Percentiles rank a stretch among this genome's conserved stretches.
Evolutionary conservation across 2,888 invertebrate species (phyloP).

Genomic region (Teinopalpus imperialis): DNA sequence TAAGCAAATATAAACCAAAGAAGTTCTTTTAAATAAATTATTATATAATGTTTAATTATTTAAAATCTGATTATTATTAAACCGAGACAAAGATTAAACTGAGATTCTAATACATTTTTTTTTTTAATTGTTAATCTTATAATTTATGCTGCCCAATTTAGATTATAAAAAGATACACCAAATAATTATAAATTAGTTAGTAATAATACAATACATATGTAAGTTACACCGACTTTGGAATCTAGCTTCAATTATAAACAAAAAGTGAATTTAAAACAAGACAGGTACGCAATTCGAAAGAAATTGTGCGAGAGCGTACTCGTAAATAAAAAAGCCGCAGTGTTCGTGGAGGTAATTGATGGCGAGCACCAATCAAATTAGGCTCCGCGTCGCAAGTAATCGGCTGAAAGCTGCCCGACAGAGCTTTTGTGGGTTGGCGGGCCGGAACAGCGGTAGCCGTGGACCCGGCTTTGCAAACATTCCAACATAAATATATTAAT

Average conservation of each 20-base stretch:
- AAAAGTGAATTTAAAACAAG: background rate
- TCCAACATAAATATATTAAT: conserved; percentile 2
- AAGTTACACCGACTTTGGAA: too few relatives aligned
- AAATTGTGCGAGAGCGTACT: conserved; percentile 47
- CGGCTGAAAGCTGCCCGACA: conserved; percentile 75
- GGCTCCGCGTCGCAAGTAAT: conserved; percentile 73
- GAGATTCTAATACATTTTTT: too few relatives aligned
- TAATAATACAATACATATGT: too few relatives aligned
- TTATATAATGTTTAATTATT: too few relatives aligned
- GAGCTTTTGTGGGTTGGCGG: conserved; percentile 60
- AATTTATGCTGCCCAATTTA: too few relatives aligned
- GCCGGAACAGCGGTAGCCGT: conserved; percentile 4
- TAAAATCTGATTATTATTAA: too few relatives aligned
- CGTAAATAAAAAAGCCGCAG: conserved; percentile 64
- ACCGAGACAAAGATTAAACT: too few relatives aligned
- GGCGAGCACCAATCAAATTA: conserved; percentile 77
- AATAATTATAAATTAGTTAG: too few relatives aligned
- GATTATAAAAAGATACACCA: too few relatives aligned
- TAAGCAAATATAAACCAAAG: too few relatives aligned
- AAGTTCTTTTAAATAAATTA: too few relatives aligned
- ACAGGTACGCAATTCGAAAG: conserved; percentile 26
- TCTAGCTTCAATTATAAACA: conserved; percentile 1
- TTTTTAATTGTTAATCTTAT: too few relatives aligned
- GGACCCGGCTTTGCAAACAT: conserved; percentile 1
- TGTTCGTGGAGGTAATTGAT: conserved; percentile 71